Evolutionary conservation across 2,797 vertebrate species (phyloP), one percentile per base, ranked within the genome.

Genomic region (Phoeniculus purpureus): DNA sequence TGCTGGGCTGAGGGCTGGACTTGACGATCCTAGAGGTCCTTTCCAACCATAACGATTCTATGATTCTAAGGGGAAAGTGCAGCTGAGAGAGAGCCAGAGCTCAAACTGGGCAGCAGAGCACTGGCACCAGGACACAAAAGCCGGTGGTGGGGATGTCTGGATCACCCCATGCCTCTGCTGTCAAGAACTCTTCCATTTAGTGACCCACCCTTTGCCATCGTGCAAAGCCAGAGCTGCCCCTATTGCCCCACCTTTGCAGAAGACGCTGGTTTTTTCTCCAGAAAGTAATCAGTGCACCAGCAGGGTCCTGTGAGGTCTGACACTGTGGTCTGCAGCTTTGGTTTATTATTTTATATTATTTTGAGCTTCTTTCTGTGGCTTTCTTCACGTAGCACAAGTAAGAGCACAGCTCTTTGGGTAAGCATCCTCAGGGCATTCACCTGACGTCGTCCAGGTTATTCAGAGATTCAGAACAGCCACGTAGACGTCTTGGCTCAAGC

Each of bases 181-280:
- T 7, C 82, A 45, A 50, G 15, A 26, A 85, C 23, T 21, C 43
- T 47, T 34, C 75, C 56, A 8, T 10, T 59, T 8, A 12, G 12
- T 4, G 17, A 13, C 22, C 52, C 3, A 1, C 37, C 51, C 34
- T 61, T 52, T n/a, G 1, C 43, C 0, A 0, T 25, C 8, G 27
- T 59, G n/a, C 56, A 16, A 27, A 61, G 20, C 34, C 2, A 1
- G 14, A 3, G 3, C 18, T 60, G 12, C n/a, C 72, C 27, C 2
- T 1, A 4, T 40, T 3, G 0, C 6, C 62, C 25, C 3, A 0
- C 17, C 17, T 2, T 5, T 65, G 47, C 55, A 2, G 4, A 47
- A 22, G 26, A 51, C 12, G 7, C 23, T 37, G 22, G 22, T 64
- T 48, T 43, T 65, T n/a, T 61, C 54, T 71, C 34, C 27, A 45